A percentile compares a stretch with the other conserved stretches of the same genome.
phyloP scores from a whole-genome alignment of 37 sponge, comb jelly and placozoan genomes.

The Beroe forskalii region DNA sequence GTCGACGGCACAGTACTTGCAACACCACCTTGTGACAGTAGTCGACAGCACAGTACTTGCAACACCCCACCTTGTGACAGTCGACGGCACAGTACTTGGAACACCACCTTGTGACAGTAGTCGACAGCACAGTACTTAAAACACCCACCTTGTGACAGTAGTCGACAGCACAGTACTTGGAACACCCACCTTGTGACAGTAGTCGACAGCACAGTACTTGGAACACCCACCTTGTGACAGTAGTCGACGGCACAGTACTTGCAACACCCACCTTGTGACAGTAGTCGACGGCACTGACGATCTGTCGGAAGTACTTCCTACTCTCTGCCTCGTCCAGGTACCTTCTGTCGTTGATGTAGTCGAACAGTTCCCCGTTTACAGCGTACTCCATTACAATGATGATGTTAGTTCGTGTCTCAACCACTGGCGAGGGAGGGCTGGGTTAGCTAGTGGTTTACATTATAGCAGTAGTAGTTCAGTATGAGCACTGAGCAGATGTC shows the following conservation, averaged over 20 bases:
- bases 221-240: no score
- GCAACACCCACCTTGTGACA: no score
- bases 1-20: no score
- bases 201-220: no score
- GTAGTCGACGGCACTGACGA: slow-evolving; percentile 43
- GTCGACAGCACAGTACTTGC: no score
- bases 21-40: no score
- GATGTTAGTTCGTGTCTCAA: slow-evolving; percentile 16
- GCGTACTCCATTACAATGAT: slow-evolving; percentile 57
- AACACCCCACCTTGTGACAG: no score
- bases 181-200: slow-evolving; percentile 64
- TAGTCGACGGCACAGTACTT: no score
- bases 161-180: no score
- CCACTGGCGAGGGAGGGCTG: background rate
- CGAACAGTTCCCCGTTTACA: slow-evolving; percentile 41
- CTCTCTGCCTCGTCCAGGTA: slow-evolving; percentile 30
- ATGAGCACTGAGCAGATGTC: background rate
- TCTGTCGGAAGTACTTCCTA: slow-evolving; percentile 26
- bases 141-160: slow-evolving; percentile 64
- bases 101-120: slow-evolving; percentile 64
- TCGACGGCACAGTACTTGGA: no score
- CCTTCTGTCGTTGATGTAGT: slow-evolving; percentile 42
- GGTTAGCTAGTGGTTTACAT: background rate
- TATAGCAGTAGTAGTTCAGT: background rate
- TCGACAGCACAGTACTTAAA: no score